Percentiles rank a stretch among this genome's conserved stretches.
Evolutionary conservation across 1,140 invertebrate genomes (phyloP).

Genomic region (Andrena cerasifolii): DNA sequence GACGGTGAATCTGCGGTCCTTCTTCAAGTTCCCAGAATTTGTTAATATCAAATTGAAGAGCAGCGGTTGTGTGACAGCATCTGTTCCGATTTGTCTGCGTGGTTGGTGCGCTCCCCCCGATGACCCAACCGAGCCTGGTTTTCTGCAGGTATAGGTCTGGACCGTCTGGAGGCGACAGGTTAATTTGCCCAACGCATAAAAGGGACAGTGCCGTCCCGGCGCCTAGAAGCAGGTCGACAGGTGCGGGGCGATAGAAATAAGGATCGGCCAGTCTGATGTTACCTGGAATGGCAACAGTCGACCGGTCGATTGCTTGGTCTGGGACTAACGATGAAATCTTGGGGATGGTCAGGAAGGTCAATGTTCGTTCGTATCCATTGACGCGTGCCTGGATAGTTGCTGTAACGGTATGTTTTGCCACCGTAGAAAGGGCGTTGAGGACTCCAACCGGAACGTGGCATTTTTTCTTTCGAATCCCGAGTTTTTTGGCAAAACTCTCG

Average conservation of each 20-base stretch:
- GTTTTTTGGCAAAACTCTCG: not conserved
- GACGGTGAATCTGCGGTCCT: not conserved
- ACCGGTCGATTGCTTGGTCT: too few relatives aligned
- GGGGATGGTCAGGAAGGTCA: not conserved
- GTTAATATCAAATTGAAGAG: not conserved
- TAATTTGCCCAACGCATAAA: constrained; percentile 13
- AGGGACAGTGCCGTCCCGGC: constrained; percentile 10
- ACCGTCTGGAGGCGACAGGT: not conserved
- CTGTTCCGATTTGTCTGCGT: too few relatives aligned
- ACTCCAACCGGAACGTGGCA: not conserved
- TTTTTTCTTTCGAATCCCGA: not conserved
- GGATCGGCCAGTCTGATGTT: constrained; percentile 23
- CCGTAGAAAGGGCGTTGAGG: not conserved
- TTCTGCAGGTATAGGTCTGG: constrained; percentile 24
- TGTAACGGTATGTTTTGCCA: too few relatives aligned
- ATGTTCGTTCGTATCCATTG: too few relatives aligned
- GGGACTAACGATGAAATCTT: too few relatives aligned
- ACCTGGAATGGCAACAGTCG: not conserved
- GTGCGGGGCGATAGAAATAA: not conserved
- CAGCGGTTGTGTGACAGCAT: not conserved
- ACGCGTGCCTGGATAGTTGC: too few relatives aligned
- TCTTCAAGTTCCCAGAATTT: not conserved
- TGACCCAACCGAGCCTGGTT: constrained; percentile 11
- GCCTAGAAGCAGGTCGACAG: constrained; percentile 5
- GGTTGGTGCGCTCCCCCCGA: not conserved